Percentiles rank a stretch among this genome's conserved stretches.
phyloP scores from a whole-genome alignment of 2,888 invertebrate species.

The Chrysodeixis includens region DNA sequence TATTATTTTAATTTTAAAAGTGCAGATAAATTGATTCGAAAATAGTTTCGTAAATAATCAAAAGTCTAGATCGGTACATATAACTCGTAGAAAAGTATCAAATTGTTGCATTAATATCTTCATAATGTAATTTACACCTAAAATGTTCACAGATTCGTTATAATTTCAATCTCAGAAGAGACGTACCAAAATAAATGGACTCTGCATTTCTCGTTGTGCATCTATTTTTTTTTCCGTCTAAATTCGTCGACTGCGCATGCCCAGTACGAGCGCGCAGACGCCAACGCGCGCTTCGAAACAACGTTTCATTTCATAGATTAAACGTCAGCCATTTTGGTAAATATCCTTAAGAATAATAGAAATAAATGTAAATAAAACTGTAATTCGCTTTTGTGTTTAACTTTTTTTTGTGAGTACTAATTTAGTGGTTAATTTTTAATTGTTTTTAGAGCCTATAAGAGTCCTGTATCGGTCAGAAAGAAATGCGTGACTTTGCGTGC shows the following conservation, averaged over 20 bases:
- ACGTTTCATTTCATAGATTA: slow-evolving; percentile 59
- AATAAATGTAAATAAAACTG: slow-evolving; percentile 43
- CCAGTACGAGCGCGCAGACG: slow-evolving; percentile 81
- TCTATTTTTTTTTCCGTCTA: slow-evolving; percentile 84
- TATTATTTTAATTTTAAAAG: too few relatives aligned
- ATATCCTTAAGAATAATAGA: slow-evolving; percentile 61
- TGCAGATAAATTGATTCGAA: too few relatives aligned
- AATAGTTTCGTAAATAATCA: too few relatives aligned
- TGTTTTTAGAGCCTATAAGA: slow-evolving; percentile 55
- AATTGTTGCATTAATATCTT: slow-evolving; percentile 7
- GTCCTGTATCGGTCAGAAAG: slow-evolving; percentile 61
- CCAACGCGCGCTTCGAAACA: slow-evolving; percentile 76
- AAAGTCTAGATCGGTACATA: too few relatives aligned
- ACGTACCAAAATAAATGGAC: slow-evolving; percentile 78
- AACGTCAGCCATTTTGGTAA: slow-evolving; percentile 70
- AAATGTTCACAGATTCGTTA: slow-evolving; percentile 43
- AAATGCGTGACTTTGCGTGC: slow-evolving; percentile 24
- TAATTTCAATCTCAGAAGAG: slow-evolving; percentile 67
- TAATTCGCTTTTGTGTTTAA: slow-evolving; percentile 60
- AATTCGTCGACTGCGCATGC: slow-evolving; percentile 86
- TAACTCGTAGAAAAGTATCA: slow-evolving; percentile 8
- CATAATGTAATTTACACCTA: slow-evolving; percentile 17
- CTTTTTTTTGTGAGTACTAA: slow-evolving; percentile 53
- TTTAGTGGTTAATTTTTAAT: slow-evolving; percentile 54
- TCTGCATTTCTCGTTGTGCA: slow-evolving; percentile 86